Evolutionary conservation across 2,888 invertebrate genomes (phyloP).

Genomic region (Hyposoter didymator): DNA sequence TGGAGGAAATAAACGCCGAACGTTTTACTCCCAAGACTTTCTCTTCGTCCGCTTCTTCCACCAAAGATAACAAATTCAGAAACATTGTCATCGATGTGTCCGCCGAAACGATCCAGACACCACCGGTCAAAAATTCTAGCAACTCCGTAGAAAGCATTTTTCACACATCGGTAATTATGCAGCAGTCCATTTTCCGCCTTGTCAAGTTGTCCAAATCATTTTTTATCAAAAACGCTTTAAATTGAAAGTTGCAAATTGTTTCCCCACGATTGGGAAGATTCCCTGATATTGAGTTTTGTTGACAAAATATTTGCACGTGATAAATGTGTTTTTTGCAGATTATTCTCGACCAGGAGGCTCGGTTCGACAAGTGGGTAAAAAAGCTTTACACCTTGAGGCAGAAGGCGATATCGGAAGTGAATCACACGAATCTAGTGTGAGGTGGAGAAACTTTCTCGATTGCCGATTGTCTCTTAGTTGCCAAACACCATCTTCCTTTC

Average conservation of each 20-base stretch:
- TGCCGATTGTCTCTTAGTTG: neutral
- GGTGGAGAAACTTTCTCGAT: neutral
- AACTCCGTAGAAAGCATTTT: conserved; percentile 79
- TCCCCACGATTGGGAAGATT: too few relatives aligned
- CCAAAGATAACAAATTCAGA: conserved; percentile 87
- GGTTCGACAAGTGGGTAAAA: conserved; percentile 91
- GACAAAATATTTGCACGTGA: too few relatives aligned
- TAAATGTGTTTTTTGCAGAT: conserved; percentile 86
- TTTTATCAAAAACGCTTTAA: too few relatives aligned
- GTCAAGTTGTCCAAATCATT: too few relatives aligned
- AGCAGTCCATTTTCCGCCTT: too few relatives aligned
- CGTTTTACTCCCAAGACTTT: conserved; percentile 87
- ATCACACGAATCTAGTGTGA: conserved; percentile 59
- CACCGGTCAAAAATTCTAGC: conserved; percentile 83
- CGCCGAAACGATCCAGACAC: conserved; percentile 89
- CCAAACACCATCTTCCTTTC: neutral
- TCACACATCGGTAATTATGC: conserved; percentile 79
- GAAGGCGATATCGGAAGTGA: conserved; percentile 86
- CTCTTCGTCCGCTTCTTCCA: conserved; percentile 85
- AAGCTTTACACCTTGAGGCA: conserved; percentile 88
- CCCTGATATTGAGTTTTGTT: too few relatives aligned
- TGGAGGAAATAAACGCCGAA: conserved; percentile 90
- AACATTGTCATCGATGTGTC: conserved; percentile 91
- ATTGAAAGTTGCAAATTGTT: too few relatives aligned
- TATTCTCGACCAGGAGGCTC: conserved; percentile 88